These are phyloP conservation scores for Parnassius orleans DNA, from an alignment of 2,888 invertebrate genomes.

Conservation along the genomic window DNA sequence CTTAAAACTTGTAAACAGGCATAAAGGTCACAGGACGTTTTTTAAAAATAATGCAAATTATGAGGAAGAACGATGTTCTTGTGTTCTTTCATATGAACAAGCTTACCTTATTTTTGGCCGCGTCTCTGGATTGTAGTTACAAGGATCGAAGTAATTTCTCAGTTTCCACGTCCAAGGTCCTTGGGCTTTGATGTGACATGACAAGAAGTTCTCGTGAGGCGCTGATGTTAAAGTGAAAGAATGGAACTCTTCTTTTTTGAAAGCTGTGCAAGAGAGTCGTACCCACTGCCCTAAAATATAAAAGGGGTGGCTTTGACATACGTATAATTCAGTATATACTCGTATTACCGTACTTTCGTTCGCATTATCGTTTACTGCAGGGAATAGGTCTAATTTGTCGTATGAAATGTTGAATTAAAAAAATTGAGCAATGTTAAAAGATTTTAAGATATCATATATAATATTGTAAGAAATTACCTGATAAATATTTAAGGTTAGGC, in stretches of 20 bases:
- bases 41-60: too few species aligned
- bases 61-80: too few species aligned
- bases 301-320: not conserved
- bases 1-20: too few species aligned
- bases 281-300: conserved; percentile 91
- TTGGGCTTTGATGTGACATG: conserved; percentile 94
- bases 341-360: too few species aligned
- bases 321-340: too few species aligned
- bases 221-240: conserved; percentile 97
- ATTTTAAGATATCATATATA: too few species aligned
- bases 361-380: too few species aligned
- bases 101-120: conserved; percentile 87
- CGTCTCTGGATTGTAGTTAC: conserved; percentile 92
- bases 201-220: conserved; percentile 96
- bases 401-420: too few species aligned
- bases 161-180: conserved; percentile 99
- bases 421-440: too few species aligned
- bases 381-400: too few species aligned
- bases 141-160: conserved; percentile 95
- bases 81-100: not conserved
- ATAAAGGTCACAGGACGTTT: too few species aligned
- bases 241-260: conserved; percentile 94
- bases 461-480: conserved; percentile 57
- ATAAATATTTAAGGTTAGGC: conserved; percentile 95
- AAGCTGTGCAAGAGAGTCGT: conserved; percentile 93